Conservation (phyloP, 2,888 invertebrate species). For the Melieria omissa region DNA sequence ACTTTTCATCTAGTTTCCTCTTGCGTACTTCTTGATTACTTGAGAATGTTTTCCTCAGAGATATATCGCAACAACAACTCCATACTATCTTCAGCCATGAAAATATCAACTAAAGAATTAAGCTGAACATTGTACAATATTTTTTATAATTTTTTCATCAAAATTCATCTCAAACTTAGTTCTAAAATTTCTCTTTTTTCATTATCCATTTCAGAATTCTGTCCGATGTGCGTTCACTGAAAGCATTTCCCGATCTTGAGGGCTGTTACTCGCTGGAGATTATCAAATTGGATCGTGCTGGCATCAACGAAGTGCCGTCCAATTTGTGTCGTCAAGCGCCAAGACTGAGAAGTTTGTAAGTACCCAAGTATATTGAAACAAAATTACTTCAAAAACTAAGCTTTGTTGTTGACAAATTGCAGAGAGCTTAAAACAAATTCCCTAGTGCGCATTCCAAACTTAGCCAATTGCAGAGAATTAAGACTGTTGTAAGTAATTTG, state of each 20-base stretch:
- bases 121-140: too few species aligned
- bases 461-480: constrained; percentile 82
- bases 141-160: neutral
- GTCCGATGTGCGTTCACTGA: constrained; percentile 85
- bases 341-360: constrained; percentile 86
- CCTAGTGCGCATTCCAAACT: constrained; percentile 79
- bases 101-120: too few species aligned
- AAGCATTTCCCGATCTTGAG: constrained; percentile 84
- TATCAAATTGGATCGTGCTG: constrained; percentile 85
- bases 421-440: constrained; percentile 89
- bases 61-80: neutral
- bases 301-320: constrained; percentile 76
- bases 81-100: neutral
- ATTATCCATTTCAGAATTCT: constrained; percentile 74
- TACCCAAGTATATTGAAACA: constrained; percentile 52
- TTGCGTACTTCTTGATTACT: neutral
- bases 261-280: constrained; percentile 83
- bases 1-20: too few species aligned
- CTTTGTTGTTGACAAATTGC: constrained; percentile 45
- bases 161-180: neutral
- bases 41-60: neutral
- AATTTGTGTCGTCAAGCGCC: constrained; percentile 83
- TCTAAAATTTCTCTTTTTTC: constrained; percentile 35
- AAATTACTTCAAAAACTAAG: neutral
- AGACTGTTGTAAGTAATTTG: constrained; percentile 79